Conservation (phyloP, 2,888 invertebrate genomes). For the Furcula furcula region DNA sequence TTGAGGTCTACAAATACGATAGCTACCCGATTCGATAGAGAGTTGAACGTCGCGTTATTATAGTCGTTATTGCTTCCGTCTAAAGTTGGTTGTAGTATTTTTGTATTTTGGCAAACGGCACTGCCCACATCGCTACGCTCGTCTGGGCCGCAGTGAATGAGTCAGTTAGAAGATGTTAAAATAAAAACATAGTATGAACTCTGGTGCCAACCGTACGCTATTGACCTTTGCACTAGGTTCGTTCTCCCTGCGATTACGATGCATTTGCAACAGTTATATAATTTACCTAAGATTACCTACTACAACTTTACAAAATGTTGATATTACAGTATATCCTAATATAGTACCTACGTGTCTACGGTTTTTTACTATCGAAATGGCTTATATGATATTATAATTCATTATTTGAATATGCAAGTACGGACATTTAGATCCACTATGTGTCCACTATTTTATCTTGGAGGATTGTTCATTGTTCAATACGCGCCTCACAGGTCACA, state of each 20-base stretch:
- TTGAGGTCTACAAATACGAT: no score
- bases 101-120: slow-evolving; percentile 16
- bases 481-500: no score
- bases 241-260: background rate
- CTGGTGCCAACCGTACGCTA: slow-evolving; percentile 7
- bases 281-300: background rate
- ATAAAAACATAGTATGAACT: slow-evolving; percentile 9
- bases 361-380: no score
- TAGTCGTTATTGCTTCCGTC: slow-evolving; percentile 6
- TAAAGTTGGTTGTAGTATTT: slow-evolving; percentile 13
- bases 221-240: slow-evolving; percentile 14
- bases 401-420: no score
- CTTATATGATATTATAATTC: no score
- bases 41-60: slow-evolving; percentile 7
- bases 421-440: no score
- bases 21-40: no score
- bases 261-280: background rate
- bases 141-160: slow-evolving; percentile 24
- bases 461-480: no score
- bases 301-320: background rate
- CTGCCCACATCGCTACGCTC: slow-evolving; percentile 7
- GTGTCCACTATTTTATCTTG: no score
- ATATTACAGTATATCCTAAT: no score
- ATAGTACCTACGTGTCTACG: no score
- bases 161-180: slow-evolving; percentile 15